These are phyloP conservation scores for Apistogramma diplotaenia DNA, from an alignment of 2,113 vertebrate genomes.

Conservation along the genomic window DNA sequence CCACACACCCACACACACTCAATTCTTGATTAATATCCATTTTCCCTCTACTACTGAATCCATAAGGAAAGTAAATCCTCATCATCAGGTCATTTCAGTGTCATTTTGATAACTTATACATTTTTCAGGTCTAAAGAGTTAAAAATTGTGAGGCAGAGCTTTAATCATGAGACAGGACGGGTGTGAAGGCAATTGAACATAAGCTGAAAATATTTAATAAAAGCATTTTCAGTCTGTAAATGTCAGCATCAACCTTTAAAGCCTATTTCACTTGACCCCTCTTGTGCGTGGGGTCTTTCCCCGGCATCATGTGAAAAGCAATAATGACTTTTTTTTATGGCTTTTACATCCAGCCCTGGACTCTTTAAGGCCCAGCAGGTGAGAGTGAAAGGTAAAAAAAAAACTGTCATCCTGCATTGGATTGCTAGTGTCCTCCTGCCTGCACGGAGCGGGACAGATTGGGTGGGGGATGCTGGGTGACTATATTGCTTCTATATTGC, in stretches of 20 bases:
- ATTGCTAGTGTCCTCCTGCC: conserved; percentile 51
- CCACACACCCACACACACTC: accelerated
- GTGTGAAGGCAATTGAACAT: neutral
- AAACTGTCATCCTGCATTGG: conserved; percentile 31
- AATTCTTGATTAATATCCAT: too few species aligned
- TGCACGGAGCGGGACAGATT: conserved; percentile 28
- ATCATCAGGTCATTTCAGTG: too few species aligned
- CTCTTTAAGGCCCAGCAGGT: conserved; percentile 49
- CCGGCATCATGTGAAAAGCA: conserved; percentile 24
- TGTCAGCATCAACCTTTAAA: conserved; percentile 23
- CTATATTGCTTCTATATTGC: conserved; percentile 32
- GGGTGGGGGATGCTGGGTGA: conserved; percentile 26
- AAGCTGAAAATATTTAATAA: neutral
- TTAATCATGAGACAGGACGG: neutral
- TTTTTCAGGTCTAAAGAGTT: neutral
- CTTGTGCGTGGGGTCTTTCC: neutral
- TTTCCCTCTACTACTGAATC: too few species aligned
- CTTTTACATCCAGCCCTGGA: neutral
- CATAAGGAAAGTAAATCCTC: too few species aligned
- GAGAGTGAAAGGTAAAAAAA: conserved; percentile 42
- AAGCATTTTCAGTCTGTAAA: neutral
- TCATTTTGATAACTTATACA: neutral
- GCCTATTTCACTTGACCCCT: conserved; percentile 12
- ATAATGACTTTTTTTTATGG: conserved; percentile 36
- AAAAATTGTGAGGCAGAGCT: neutral